Evolutionary conservation across 2,797 vertebrate genomes (phyloP).

Genomic region (Semotilus atromaculatus): DNA sequence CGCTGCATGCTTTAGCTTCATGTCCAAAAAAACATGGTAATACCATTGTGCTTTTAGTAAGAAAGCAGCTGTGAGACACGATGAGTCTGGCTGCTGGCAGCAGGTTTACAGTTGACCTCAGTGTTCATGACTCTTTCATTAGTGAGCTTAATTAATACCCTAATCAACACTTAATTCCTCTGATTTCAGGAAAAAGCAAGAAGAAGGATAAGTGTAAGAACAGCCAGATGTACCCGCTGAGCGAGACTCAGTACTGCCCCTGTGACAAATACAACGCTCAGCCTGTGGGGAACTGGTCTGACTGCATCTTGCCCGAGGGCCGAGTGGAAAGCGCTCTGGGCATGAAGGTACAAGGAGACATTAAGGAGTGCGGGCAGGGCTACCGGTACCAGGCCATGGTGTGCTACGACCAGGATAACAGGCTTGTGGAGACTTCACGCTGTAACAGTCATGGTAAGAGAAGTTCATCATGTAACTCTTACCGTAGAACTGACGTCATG

Average conservation of each 20-base stretch:
- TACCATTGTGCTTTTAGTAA: background rate
- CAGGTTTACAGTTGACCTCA: conserved; percentile 1
- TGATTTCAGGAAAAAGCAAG: conserved; percentile 90
- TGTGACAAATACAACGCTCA: conserved; percentile 97
- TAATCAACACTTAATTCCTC: conserved; percentile 2
- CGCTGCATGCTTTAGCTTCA: background rate
- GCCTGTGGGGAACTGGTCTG: conserved; percentile 97
- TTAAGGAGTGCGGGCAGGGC: conserved; percentile 94
- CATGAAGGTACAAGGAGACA: conserved; percentile 86
- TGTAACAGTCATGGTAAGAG: conserved; percentile 96
- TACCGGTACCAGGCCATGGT: conserved; percentile 98
- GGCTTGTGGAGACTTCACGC: conserved; percentile 91
- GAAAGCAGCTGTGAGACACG: background rate
- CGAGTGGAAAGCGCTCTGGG: conserved; percentile 79
- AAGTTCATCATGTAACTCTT: background rate
- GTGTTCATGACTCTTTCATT: conserved; percentile 4
- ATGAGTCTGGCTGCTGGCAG: background rate
- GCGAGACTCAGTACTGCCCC: conserved; percentile 96
- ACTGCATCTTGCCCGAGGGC: conserved; percentile 92
- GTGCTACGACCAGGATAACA: conserved; percentile 92
- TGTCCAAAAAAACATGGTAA: background rate
- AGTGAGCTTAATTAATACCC: background rate
- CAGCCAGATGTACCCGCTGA: conserved; percentile 91
- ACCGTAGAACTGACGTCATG: background rate
- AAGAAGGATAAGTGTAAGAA: conserved; percentile 97